phyloP scores from a whole-genome alignment of 2,113 vertebrate species.

The Quiscalus mexicanus region DNA sequence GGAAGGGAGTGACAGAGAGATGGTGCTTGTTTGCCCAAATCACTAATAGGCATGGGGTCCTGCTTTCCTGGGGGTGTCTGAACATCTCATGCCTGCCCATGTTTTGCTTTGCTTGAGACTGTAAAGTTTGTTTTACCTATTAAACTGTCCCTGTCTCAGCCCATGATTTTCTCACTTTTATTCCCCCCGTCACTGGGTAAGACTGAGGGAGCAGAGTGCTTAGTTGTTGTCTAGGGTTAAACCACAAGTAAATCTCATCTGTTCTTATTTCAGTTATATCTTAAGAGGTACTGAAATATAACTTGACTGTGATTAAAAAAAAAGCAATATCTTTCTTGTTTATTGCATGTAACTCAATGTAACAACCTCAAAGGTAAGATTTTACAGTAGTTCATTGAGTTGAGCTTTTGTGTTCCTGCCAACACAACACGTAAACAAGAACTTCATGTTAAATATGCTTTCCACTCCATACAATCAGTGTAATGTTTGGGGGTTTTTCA shows the following conservation, averaged over 20 bases:
- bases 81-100: not conserved
- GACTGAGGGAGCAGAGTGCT: not conserved
- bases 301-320: not conserved
- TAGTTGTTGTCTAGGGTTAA: not conserved
- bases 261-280: not conserved
- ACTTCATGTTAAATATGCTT: not conserved
- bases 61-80: not conserved
- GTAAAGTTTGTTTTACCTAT: not conserved
- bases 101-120: not conserved
- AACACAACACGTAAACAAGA: not conserved
- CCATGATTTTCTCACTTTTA: not conserved
- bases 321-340: not conserved
- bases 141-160: not conserved
- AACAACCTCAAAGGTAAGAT: not conserved
- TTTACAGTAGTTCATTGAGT: not conserved
- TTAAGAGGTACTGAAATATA: not conserved
- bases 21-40: no score
- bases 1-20: not conserved
- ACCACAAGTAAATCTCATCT: not conserved
- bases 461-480: not conserved
- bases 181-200: no score
- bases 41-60: no score
- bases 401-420: not conserved
- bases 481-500: fast-evolving
- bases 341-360: not conserved